phyloP scores from a whole-genome alignment of 2,888 invertebrate genomes.

The Lithophane semibrunnea region DNA sequence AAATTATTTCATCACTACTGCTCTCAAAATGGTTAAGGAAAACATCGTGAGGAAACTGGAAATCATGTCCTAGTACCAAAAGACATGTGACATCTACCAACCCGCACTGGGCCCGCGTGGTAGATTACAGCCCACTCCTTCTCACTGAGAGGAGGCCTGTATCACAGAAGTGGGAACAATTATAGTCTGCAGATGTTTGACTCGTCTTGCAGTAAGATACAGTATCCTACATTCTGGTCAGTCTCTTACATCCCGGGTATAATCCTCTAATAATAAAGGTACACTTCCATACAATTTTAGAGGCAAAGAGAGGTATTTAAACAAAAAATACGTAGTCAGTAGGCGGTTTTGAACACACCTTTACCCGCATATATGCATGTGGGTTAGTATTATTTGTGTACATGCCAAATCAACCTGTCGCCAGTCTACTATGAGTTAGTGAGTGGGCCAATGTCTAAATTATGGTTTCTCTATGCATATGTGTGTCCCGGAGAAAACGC shows the following conservation, averaged over 20 bases:
- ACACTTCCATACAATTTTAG: not conserved
- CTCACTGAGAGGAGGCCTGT: too few species aligned
- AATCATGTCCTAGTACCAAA: too few species aligned
- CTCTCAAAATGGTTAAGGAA: too few species aligned
- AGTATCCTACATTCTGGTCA: not conserved
- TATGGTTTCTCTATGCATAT: constrained; percentile 88
- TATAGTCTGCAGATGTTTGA: not conserved
- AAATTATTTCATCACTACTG: too few species aligned
- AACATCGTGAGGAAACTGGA: too few species aligned
- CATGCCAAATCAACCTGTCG: constrained; percentile 82
- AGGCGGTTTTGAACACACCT: constrained; percentile 33
- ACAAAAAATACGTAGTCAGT: not conserved
- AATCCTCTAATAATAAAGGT: not conserved
- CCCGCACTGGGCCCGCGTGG: too few species aligned
- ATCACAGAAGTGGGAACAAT: too few species aligned
- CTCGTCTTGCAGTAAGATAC: not conserved
- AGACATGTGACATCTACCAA: too few species aligned
- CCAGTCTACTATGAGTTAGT: constrained; percentile 82
- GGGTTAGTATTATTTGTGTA: constrained; percentile 81
- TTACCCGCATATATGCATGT: constrained; percentile 61
- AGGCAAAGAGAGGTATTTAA: not conserved
- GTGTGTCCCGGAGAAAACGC: constrained; percentile 79
- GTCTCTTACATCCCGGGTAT: not conserved
- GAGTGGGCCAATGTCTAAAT: constrained; percentile 83
- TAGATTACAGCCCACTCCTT: too few species aligned